Evolutionary conservation across 2,888 invertebrate species (phyloP), one percentile per base, ranked within the genome.

Genomic region (Andrena praecox): DNA sequence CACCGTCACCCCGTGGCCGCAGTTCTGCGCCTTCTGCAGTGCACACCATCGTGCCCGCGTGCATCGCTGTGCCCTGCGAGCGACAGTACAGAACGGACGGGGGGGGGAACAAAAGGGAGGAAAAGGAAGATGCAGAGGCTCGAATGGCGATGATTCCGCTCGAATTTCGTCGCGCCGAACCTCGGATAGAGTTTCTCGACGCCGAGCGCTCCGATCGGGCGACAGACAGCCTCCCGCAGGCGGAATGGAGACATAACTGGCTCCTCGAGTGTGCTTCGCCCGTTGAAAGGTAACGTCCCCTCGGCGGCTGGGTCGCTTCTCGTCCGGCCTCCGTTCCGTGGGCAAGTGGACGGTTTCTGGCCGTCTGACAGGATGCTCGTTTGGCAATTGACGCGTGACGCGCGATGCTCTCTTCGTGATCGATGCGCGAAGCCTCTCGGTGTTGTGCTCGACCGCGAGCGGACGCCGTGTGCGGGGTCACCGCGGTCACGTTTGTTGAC

Each of bases 221-320:
- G 52, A 42, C 56, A 68, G 77, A 82, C 64, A 60, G 77, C 68
- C 67, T 62, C 64, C 50, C 74, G 33, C 33, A 27, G 59, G 59
- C 35, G 52, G 64, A 48, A 74, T 75, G 81, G 73, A 82, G 60
- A 66, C 69, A 20, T 82, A 76, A 71, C 42, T 82, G 63, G 60
- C 48, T 24, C 31, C 60, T 24, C 56, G 35, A 54, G 52, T 50
- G 54, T 48, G 42, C 75, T 81, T 69, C 62, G 50, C 52, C 52
- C 56, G 54, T 50, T 42, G n/a, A 70, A 82, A 82, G 82, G 82
- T 82, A 82, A 82, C 56, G 20, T 56, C 56, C 24, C 27, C 8
- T 8, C 3, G 20, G 54, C 54, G 56, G 24, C 56, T 42, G 24
- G 56, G 24, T 56, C 27, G 56, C 20, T 27, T 56, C 24, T 27